Evolutionary conservation across 2,113 vertebrate genomes (phyloP).

Genomic region (Albula glossodonta): DNA sequence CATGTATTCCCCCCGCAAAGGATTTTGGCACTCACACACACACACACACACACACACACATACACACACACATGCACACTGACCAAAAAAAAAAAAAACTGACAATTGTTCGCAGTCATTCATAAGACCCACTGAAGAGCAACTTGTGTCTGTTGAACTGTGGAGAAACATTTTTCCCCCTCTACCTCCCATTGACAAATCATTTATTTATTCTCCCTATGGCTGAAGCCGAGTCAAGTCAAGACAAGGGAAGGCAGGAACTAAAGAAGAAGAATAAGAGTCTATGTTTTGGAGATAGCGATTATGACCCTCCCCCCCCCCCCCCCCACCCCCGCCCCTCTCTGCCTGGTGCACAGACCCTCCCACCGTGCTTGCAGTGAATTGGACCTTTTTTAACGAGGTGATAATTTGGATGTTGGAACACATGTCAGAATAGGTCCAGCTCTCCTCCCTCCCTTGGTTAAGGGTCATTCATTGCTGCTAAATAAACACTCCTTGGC

Average conservation of each 20-base stretch:
- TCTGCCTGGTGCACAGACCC: constrained; percentile 21
- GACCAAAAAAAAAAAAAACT: constrained; percentile 14
- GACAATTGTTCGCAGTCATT: constrained; percentile 52
- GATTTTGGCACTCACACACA: constrained; percentile 19
- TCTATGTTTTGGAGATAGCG: background rate
- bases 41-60: background rate
- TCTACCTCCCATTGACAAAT: constrained; percentile 17
- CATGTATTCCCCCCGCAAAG: constrained; percentile 47
- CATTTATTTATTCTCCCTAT: constrained; percentile 24
- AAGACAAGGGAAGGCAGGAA: constrained; percentile 18
- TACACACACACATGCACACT: too few species aligned
- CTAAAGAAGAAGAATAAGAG: constrained; percentile 11
- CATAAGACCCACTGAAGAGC: constrained; percentile 30
- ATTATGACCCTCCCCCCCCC: background rate
- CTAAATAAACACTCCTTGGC: constrained; percentile 56
- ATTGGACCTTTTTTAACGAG: constrained; percentile 50
- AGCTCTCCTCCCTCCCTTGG: constrained; percentile 41
- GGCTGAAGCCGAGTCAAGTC: constrained; percentile 27
- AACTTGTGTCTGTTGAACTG: constrained; percentile 4
- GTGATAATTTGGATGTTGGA: constrained; percentile 58
- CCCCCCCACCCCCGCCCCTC: constrained; percentile 8
- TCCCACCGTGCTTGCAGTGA: constrained; percentile 48
- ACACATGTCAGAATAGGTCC: constrained; percentile 50
- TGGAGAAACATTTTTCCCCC: constrained; percentile 14
- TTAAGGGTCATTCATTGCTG: constrained; percentile 55